These are phyloP conservation scores for Syrista parreyssii DNA, from an alignment of 2,888 invertebrate species.

Conservation along the genomic window DNA sequence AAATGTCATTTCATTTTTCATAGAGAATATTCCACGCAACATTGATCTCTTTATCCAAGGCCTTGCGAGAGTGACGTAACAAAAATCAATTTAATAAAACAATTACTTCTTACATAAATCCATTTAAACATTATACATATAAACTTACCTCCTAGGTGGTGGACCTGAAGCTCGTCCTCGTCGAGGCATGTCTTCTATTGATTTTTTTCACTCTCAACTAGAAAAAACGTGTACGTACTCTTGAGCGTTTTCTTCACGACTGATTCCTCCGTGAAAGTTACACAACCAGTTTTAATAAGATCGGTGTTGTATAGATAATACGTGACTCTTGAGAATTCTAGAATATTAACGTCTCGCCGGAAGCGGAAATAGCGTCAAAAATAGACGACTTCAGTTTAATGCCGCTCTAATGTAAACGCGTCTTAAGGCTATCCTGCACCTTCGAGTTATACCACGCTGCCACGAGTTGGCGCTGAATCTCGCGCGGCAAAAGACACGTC, in stretches of 20 bases:
- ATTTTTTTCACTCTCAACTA: slow-evolving; percentile 21
- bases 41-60: neutral
- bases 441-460: neutral
- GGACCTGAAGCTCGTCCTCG: slow-evolving; percentile 59
- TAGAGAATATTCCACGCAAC: neutral
- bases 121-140: slow-evolving; percentile 10
- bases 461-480: neutral
- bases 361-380: neutral
- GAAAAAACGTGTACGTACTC: slow-evolving; percentile 23
- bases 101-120: neutral
- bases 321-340: neutral
- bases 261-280: slow-evolving; percentile 22
- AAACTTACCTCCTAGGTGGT: slow-evolving; percentile 59
- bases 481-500: neutral
- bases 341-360: neutral
- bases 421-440: neutral
- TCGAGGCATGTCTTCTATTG: slow-evolving; percentile 52
- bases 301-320: neutral
- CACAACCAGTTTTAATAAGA: neutral
- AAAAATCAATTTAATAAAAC: neutral
- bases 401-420: neutral
- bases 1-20: neutral
- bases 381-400: neutral
- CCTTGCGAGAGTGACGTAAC: slow-evolving; percentile 35
- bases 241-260: slow-evolving; percentile 32